Conservation (phyloP, 2,888 invertebrate genomes). For the Caenorhabditis imperialis region DNA sequence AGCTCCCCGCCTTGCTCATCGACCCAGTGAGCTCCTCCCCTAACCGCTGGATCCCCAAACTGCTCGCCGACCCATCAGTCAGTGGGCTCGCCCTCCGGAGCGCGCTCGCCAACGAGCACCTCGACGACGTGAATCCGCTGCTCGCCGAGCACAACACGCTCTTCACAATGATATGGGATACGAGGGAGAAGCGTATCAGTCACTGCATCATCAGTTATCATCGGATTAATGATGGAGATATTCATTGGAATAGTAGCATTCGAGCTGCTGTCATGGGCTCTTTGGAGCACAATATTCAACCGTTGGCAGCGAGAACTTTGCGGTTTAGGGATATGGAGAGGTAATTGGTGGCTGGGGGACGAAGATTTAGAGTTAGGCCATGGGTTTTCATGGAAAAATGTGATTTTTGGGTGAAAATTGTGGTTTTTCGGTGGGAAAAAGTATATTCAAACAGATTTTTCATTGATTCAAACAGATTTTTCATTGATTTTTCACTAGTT, state of each 20-base stretch:
- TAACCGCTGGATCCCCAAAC: conserved; percentile 23
- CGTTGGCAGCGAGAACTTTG: conserved; percentile 35
- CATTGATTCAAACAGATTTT: too few species aligned
- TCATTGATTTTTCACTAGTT: too few species aligned
- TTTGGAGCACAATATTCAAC: conserved; percentile 26
- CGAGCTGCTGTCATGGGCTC: conserved; percentile 29
- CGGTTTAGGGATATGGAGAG: conserved; percentile 29
- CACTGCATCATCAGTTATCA: conserved; percentile 48
- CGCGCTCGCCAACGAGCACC: not conserved
- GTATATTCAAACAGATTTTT: too few species aligned
- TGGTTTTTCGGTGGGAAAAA: too few species aligned
- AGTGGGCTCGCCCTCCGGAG: conserved; percentile 29
- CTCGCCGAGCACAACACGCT: conserved; percentile 13
- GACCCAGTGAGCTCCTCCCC: conserved; percentile 26
- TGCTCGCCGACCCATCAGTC: conserved; percentile 5
- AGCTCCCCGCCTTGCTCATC: conserved; percentile 30
- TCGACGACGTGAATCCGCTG: conserved; percentile 10
- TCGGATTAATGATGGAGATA: conserved; percentile 42
- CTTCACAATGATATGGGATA: conserved; percentile 48
- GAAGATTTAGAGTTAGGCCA: too few species aligned
- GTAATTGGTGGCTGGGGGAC: too few species aligned
- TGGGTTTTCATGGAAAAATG: too few species aligned
- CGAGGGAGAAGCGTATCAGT: conserved; percentile 15
- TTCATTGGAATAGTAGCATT: conserved; percentile 37
- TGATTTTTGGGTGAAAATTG: too few species aligned